Evolutionary conservation across 2,888 invertebrate species (phyloP), one percentile per base, ranked within the genome.

Genomic region (Campopleginae sp.): DNA sequence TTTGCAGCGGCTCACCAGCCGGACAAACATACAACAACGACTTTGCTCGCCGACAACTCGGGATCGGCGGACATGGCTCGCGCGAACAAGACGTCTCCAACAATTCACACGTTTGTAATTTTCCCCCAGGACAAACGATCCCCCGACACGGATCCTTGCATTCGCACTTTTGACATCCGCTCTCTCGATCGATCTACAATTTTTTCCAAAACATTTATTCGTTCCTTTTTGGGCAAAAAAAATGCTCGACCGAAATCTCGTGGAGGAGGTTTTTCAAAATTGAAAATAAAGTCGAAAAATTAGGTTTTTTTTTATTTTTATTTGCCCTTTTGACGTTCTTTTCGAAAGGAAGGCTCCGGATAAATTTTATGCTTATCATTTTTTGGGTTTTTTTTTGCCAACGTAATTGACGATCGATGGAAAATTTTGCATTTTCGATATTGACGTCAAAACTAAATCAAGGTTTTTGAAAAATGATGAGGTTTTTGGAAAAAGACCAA

Each of bases 11-110:
- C 51, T 93, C 93, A 27, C 74, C 97, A 1, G 96, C 96, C 0
- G 97, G 97, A 89, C 98, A 98, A 80, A 97, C 96, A 89, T 96
- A 97, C 86, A 96, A 96, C 76, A 98, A 89, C 17, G 94, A 91
- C 96, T 97, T 90, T 96, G 95, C 92, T 7, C 97, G 97, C 91
- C 97, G 95, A 95, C 98, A 98, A 23, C 97, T 97, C 66, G 98
- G 97, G 27, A 98, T 95, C 10, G 98, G 98, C 0, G 97, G 97
- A 89, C 98, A 98, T 0, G 97, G 97, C 75, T 97, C 97, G 63
- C 95, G 95, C 72, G 96, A 95, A 91, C 98, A 98, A 3, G 96
- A 96, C 5, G 96, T 95, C 89, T 97, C 97, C 90, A 97, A 96
- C 88, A 97, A 93, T 91, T 97, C 97, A 90, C 98, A 98, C 6